Base-by-base conservation (phyloP, 2,888 invertebrate genomes). In the Melanchra persicariae region DNA sequence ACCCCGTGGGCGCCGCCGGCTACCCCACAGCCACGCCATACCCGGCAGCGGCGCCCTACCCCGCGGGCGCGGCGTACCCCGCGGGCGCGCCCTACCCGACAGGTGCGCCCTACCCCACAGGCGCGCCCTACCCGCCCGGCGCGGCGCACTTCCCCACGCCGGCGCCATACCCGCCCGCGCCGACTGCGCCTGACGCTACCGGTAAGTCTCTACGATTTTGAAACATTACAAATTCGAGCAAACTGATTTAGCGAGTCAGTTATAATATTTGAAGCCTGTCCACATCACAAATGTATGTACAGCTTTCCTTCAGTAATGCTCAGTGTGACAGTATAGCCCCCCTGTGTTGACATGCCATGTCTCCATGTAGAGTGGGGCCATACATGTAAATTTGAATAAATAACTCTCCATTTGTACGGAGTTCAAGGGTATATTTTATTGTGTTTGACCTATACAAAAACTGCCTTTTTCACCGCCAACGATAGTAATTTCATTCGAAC, bases 151-250 rank as follows among this genome's bases (percentile, higher is more conserved):
- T 84, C 61, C 82, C 81, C 19, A 63, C 63, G 43, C 69, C 70
- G 37, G 59, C 67, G 70, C 85, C 85, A 24, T 84, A 82, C 60
- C 80, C 79, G 55, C 65, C 78, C 10, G 85, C 87, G 12, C 91
- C 92, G 0, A 92, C 90, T 57, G 93, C 93, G 51, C 94, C 94
- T 0, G 92, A 93, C 47, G 90, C 85, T 12, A 83, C 86, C 60
- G 91, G 93, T 93, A 58, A 77, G 91, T 58, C 1, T n/a, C 17
- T 34, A 57, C 15, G 4, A 10, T 37, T 22, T 37, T 57, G n/a
- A 57, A 34, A 57, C 37, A 54, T 1, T 24, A 24, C 6, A 6
- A 51, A 24, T 52, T 51, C 17, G 24, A 51, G 24, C 51, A 7
- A 51, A 51, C 12, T 15, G n/a, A 24, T 22, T 12, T 12, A 15